Conservation (phyloP, 2,113 vertebrate genomes). For the Bubo blakistoni region DNA sequence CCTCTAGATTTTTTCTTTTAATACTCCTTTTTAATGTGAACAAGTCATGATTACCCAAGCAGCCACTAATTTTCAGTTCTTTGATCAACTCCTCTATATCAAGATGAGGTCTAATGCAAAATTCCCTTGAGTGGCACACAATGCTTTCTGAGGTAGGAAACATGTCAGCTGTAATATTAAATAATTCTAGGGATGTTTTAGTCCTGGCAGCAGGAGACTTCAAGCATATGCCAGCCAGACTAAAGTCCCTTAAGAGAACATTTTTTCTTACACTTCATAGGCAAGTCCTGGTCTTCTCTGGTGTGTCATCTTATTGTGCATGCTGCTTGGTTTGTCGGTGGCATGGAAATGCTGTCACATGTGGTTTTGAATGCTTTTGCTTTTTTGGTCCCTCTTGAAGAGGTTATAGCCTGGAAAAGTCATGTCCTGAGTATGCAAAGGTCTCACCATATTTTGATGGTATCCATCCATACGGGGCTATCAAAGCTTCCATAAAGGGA, state of each 20-base stretch:
- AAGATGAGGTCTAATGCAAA: neutral
- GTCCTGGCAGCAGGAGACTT: neutral
- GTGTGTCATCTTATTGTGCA: neutral
- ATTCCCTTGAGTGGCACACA: neutral
- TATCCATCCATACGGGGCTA: neutral
- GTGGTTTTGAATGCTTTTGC: neutral
- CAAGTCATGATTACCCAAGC: neutral
- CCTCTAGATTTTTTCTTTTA: neutral
- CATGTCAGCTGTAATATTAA: neutral
- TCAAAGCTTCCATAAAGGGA: neutral
- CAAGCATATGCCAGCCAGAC: neutral
- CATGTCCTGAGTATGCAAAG: neutral
- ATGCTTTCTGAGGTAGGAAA: neutral
- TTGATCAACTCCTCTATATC: neutral
- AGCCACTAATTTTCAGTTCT: neutral
- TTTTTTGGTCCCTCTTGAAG: neutral
- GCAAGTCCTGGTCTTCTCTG: neutral
- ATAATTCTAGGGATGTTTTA: slow-evolving; percentile 7
- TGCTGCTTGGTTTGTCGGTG: neutral
- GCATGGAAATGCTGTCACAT: neutral
- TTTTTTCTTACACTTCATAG: neutral
- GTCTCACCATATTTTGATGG: neutral
- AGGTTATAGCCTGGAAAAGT: neutral
- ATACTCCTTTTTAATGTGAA: neutral
- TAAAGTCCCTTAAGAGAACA: neutral